Percentiles rank a stretch among this genome's conserved stretches.
phyloP scores from a whole-genome alignment of 1,140 invertebrate genomes.

The Orius insidiosus region DNA sequence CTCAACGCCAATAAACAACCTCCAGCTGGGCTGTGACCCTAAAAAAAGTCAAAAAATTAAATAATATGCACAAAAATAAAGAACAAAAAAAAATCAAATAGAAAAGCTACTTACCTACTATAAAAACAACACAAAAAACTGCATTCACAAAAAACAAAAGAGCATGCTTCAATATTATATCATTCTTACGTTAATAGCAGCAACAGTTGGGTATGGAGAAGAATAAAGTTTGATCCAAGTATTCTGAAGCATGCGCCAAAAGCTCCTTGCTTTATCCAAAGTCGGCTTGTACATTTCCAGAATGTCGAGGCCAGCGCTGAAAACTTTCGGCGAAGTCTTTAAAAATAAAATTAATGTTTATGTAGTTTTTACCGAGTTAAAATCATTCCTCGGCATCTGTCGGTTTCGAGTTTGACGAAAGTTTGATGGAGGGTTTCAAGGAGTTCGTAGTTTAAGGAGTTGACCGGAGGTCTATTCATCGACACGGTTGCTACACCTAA shows the following conservation, averaged over 20 bases:
- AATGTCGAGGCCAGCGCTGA: constrained; percentile 70
- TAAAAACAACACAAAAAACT: too few relatives aligned
- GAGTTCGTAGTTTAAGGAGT: constrained; percentile 61
- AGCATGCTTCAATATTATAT: constrained; percentile 5
- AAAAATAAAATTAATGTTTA: too few relatives aligned
- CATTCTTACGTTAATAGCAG: constrained; percentile 60
- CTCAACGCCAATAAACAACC: constrained; percentile 61
- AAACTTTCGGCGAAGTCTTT: constrained; percentile 51
- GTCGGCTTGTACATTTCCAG: constrained; percentile 73
- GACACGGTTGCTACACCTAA: constrained; percentile 42
- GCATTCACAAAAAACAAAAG: too few relatives aligned
- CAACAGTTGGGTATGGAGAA: constrained; percentile 46
- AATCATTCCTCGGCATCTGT: constrained; percentile 53
- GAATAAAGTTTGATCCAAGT: constrained; percentile 63
- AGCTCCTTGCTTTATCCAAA: constrained; percentile 41
- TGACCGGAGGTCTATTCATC: constrained; percentile 60
- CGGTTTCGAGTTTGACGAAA: constrained; percentile 46
- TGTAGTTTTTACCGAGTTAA: constrained; percentile 72
- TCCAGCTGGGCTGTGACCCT: constrained; percentile 69
- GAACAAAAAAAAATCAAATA: too few relatives aligned
- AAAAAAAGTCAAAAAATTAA: constrained; percentile 11
- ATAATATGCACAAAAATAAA: too few relatives aligned
- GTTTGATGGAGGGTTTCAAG: constrained; percentile 41
- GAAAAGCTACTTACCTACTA: too few relatives aligned
- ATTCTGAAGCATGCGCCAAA: constrained; percentile 63